Evolutionary conservation across 2,888 invertebrate genomes (phyloP).

Genomic region (Drosophila conformis): DNA sequence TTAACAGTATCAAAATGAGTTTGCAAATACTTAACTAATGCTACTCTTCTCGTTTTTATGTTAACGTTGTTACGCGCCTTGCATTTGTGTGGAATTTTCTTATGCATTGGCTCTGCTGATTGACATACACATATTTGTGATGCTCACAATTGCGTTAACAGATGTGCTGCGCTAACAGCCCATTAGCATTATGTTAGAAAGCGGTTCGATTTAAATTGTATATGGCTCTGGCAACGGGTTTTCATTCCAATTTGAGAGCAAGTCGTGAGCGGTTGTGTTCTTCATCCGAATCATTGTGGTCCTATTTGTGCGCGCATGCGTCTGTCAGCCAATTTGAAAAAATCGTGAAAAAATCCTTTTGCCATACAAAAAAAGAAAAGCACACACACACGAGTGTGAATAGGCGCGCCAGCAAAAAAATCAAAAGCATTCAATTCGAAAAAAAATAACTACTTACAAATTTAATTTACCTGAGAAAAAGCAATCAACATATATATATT

Average conservation of each 20-base stretch:
- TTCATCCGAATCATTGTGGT: slow-evolving; percentile 51
- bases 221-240: slow-evolving; percentile 60
- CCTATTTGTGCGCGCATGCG: slow-evolving; percentile 71
- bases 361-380: slow-evolving; percentile 58
- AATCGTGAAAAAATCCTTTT: slow-evolving; percentile 74
- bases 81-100: not conserved
- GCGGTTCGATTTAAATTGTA: slow-evolving; percentile 58
- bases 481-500: slow-evolving; percentile 38
- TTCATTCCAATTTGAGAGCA: slow-evolving; percentile 82
- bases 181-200: slow-evolving; percentile 33
- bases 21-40: not conserved
- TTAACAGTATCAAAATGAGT: not conserved
- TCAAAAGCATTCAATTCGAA: slow-evolving; percentile 36
- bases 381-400: slow-evolving; percentile 33
- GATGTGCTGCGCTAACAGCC: slow-evolving; percentile 15
- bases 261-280: slow-evolving; percentile 79
- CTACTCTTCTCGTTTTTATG: not conserved
- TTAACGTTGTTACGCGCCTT: not conserved
- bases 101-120: not conserved
- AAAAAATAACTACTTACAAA: slow-evolving; percentile 9
- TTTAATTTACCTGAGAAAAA: slow-evolving; percentile 37
- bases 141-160: slow-evolving; percentile 33
- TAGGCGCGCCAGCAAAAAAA: slow-evolving; percentile 38
- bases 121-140: not conserved
- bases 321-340: slow-evolving; percentile 58